Conservation (phyloP, 1,140 invertebrate species). For the Drosophila jambulina region DNA sequence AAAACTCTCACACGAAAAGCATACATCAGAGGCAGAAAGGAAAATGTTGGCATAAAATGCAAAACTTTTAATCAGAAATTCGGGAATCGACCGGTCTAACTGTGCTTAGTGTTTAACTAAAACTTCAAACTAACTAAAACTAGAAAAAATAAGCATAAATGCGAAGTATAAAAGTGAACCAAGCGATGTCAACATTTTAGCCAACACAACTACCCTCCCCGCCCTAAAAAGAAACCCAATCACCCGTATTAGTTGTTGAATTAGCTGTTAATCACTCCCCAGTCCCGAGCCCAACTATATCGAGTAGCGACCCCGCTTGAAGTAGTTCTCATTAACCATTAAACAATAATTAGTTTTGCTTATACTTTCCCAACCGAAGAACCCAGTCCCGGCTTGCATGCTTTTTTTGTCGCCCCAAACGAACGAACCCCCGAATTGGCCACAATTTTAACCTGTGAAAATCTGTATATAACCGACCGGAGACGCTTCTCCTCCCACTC, state of each 20-base stretch:
- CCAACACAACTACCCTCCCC: slow-evolving; percentile 60
- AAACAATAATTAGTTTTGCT: slow-evolving; percentile 73
- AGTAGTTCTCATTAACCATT: slow-evolving; percentile 72
- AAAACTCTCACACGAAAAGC: slow-evolving; percentile 16
- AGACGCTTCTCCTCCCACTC: slow-evolving; percentile 28
- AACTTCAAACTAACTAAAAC: slow-evolving; percentile 11
- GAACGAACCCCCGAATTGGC: slow-evolving; percentile 47
- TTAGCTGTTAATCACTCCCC: slow-evolving; percentile 34
- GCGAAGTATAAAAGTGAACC: slow-evolving; percentile 41
- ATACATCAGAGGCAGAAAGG: slow-evolving; percentile 38
- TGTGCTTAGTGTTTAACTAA: slow-evolving; percentile 16
- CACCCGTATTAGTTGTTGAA: slow-evolving; percentile 64
- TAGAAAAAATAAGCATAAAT: slow-evolving; percentile 11
- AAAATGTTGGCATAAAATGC: slow-evolving; percentile 85
- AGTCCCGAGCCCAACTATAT: slow-evolving; percentile 26
- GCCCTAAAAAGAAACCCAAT: slow-evolving; percentile 14
- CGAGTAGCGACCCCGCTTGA: slow-evolving; percentile 48
- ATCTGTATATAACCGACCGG: slow-evolving; percentile 42
- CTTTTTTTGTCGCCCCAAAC: slow-evolving; percentile 25
- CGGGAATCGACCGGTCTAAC: slow-evolving; percentile 32
- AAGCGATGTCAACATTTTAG: slow-evolving; percentile 85
- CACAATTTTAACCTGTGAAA: slow-evolving; percentile 12
- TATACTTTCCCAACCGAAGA: slow-evolving; percentile 62
- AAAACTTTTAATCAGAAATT: slow-evolving; percentile 68
- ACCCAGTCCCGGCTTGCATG: slow-evolving; percentile 45